phyloP scores from a whole-genome alignment of 1,140 invertebrate species.

The Sipha flava region DNA sequence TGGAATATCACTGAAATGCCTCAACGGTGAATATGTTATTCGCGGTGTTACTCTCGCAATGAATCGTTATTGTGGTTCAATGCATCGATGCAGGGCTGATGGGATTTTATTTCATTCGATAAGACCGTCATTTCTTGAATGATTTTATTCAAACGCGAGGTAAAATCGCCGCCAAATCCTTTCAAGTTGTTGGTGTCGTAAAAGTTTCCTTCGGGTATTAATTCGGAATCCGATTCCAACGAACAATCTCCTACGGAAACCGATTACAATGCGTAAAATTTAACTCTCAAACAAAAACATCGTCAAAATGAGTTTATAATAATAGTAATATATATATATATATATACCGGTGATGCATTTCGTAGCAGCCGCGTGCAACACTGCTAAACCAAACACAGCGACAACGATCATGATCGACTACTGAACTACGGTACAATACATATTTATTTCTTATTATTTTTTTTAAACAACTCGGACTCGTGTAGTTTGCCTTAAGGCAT shows the following conservation, averaged over 20 bases:
- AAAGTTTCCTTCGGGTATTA: not conserved
- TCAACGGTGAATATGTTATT: no score
- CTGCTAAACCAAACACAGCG: conserved; percentile 1
- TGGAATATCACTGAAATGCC: not conserved
- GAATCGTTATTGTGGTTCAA: no score
- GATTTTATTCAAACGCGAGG: not conserved
- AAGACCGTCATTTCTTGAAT: not conserved
- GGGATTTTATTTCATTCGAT: not conserved
- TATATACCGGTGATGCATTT: not conserved
- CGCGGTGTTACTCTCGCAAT: not conserved
- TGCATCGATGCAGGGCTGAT: not conserved
- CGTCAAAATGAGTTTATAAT: no score
- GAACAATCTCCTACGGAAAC: not conserved
- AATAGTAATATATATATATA: not conserved
- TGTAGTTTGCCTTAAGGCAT: not conserved
- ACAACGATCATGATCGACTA: conserved; percentile 20
- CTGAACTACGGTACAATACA: not conserved
- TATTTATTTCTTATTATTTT: not conserved
- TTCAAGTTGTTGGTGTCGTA: not conserved
- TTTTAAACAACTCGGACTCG: not conserved
- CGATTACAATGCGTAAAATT: no score
- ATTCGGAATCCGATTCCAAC: not conserved
- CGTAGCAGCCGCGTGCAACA: not conserved
- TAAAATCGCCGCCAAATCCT: not conserved
- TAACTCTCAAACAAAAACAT: no score